Conservation (phyloP, 2,888 invertebrate species). For the Maniola hyperantus region DNA sequence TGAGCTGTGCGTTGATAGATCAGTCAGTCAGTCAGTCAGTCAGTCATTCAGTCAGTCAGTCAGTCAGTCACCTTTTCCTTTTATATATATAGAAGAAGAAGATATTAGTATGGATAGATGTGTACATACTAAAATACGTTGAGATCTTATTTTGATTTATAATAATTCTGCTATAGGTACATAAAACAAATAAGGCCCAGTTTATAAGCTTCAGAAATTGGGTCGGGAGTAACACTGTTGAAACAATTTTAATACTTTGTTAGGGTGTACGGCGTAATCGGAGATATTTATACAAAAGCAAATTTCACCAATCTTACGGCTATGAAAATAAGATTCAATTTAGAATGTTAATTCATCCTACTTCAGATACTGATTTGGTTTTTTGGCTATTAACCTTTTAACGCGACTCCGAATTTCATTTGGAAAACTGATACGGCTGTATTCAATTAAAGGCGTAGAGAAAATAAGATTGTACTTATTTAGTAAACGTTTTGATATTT, state of each 20-base stretch:
- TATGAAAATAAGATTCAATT: constrained; percentile 8
- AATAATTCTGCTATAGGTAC: constrained; percentile 11
- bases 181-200: constrained; percentile 33
- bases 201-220: constrained; percentile 42
- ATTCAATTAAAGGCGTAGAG: constrained; percentile 27
- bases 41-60: no score
- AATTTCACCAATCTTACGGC: neutral
- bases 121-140: neutral
- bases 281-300: constrained; percentile 20
- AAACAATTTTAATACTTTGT: constrained; percentile 44
- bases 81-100: no score
- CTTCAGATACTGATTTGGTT: constrained; percentile 25
- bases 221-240: constrained; percentile 43
- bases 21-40: no score
- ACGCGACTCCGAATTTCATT: constrained; percentile 27
- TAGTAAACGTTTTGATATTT: neutral
- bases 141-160: constrained; percentile 32
- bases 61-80: no score
- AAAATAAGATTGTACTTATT: constrained; percentile 12
- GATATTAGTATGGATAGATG: no score
- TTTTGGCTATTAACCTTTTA: constrained; percentile 36
- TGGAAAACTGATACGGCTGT: constrained; percentile 31
- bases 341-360: neutral
- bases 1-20: no score
- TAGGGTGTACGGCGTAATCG: constrained; percentile 32